phyloP scores from a whole-genome alignment of 37 sponge, comb jelly and placozoan species.

The Theonella swinhoei region DNA sequence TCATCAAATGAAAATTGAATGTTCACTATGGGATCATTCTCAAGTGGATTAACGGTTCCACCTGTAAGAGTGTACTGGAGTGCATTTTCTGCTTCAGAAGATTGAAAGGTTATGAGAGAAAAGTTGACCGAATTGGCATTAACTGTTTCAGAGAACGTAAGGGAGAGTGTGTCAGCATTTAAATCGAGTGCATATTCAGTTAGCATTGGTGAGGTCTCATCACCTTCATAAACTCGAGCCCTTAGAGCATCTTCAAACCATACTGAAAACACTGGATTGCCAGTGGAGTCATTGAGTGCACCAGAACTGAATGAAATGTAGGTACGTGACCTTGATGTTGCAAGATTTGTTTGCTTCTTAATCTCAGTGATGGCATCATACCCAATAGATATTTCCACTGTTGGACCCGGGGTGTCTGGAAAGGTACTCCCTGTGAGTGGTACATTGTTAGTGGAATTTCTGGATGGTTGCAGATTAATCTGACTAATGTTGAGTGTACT shows the following conservation, averaged over 20 bases:
- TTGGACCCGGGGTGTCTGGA: conserved; percentile 33
- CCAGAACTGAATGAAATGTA: conserved; percentile 59
- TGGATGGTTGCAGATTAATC: conserved; percentile 53
- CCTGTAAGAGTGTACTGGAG: conserved; percentile 58
- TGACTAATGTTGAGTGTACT: conserved; percentile 28
- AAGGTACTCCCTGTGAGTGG: conserved; percentile 59
- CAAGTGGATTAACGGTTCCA: conserved; percentile 51
- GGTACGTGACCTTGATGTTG: conserved; percentile 48
- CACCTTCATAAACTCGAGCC: conserved; percentile 43
- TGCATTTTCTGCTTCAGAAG: conserved; percentile 22
- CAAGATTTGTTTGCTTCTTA: conserved; percentile 51
- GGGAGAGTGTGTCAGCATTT: conserved; percentile 48
- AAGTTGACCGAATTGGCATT: conserved; percentile 48
- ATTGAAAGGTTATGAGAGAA: conserved; percentile 52
- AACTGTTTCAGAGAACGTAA: conserved; percentile 86
- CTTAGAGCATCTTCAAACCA: conserved; percentile 37
- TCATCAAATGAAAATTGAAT: conserved; percentile 73
- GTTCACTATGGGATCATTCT: conserved; percentile 36
- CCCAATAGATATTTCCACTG: conserved; percentile 39
- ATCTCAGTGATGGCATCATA: conserved; percentile 65
- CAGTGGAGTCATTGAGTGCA: conserved; percentile 70
- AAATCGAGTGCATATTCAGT: conserved; percentile 61
- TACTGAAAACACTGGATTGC: conserved; percentile 57
- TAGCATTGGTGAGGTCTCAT: conserved; percentile 61
- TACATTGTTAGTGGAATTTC: conserved; percentile 36